Conservation (phyloP, 1,140 invertebrate genomes). For the Dendrolimus punctatus region DNA sequence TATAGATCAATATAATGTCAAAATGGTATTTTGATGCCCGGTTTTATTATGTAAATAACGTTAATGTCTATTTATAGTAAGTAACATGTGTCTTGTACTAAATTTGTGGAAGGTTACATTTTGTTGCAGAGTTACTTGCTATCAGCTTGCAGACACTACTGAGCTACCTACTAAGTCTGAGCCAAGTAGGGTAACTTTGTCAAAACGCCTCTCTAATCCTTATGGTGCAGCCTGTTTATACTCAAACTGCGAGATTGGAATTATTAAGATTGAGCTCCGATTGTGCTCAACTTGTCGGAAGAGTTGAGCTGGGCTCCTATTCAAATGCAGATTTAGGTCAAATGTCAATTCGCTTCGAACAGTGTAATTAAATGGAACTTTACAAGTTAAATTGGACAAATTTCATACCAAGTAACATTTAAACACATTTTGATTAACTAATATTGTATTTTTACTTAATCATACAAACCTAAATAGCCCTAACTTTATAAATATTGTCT, state of each 20-base stretch:
- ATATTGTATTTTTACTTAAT: too few relatives aligned
- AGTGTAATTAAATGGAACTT: conserved; percentile 37
- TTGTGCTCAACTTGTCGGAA: conserved; percentile 55
- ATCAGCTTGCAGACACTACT: background rate
- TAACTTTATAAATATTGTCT: too few relatives aligned
- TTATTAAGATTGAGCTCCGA: conserved; percentile 59
- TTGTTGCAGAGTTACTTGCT: background rate
- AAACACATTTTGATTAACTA: too few relatives aligned
- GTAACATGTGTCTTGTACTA: too few relatives aligned
- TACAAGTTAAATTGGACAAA: too few relatives aligned
- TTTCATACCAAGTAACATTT: too few relatives aligned
- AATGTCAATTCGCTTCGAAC: conserved; percentile 54
- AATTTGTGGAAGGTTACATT: too few relatives aligned
- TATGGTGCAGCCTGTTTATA: conserved; percentile 51
- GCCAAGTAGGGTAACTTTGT: conserved; percentile 46
- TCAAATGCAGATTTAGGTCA: conserved; percentile 66
- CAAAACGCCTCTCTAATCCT: conserved; percentile 53
- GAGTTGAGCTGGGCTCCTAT: conserved; percentile 41
- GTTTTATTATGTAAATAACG: too few relatives aligned
- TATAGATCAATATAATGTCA: too few relatives aligned
- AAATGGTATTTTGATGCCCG: too few relatives aligned
- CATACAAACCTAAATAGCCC: too few relatives aligned
- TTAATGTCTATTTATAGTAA: too few relatives aligned
- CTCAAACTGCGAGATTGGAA: conserved; percentile 51
- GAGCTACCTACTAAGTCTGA: background rate